Evolutionary conservation across 2,113 vertebrate species (phyloP).

Genomic region (Mustelus asterias): DNA sequence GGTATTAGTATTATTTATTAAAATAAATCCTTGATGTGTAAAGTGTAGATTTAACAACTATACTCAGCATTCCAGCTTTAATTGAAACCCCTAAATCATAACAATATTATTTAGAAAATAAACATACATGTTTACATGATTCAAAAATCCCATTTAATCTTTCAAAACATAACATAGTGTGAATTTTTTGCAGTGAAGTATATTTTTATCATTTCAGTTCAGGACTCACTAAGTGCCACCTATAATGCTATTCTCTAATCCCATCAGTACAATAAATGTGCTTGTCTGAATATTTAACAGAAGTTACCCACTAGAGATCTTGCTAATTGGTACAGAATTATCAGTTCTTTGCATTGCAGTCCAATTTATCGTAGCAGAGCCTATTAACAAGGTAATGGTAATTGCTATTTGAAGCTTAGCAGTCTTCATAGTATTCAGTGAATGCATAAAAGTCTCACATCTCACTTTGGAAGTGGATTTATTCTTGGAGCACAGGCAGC

Average conservation of each 20-base stretch:
- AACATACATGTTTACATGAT: slow-evolving; percentile 52
- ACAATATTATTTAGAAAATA: background rate
- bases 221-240: slow-evolving; percentile 67
- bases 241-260: slow-evolving; percentile 61
- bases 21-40: background rate
- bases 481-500: background rate
- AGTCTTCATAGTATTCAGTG: slow-evolving; percentile 52
- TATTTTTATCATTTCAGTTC: slow-evolving; percentile 68
- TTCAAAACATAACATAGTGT: slow-evolving; percentile 60
- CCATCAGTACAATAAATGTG: slow-evolving; percentile 60
- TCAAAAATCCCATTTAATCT: slow-evolving; percentile 67
- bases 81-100: background rate
- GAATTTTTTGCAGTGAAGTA: slow-evolving; percentile 58
- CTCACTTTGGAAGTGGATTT: background rate
- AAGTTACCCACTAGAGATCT: slow-evolving; percentile 60
- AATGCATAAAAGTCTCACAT: slow-evolving; percentile 34
- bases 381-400: slow-evolving; percentile 65
- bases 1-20: background rate
- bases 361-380: slow-evolving; percentile 62
- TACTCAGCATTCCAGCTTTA: background rate
- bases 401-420: slow-evolving; percentile 54
- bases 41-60: background rate
- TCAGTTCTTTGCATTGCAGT: slow-evolving; percentile 70
- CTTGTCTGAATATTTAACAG: slow-evolving; percentile 62
- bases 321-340: slow-evolving; percentile 62